Evolutionary conservation across 35 echinoderm and acorn worm species (phyloP).

Genomic region (Holothuria glaberrima): DNA sequence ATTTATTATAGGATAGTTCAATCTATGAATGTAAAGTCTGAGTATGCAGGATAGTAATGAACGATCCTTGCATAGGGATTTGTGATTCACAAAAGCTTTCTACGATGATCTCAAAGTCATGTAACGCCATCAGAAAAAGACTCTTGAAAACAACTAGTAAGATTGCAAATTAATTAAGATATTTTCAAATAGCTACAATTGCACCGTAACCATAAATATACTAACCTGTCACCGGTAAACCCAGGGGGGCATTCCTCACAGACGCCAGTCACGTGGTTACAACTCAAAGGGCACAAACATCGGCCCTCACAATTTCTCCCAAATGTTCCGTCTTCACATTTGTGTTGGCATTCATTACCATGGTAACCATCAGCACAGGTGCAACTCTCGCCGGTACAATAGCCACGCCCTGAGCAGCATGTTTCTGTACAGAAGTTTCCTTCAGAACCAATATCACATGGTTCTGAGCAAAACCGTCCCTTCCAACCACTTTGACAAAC

Average conservation of each 20-base stretch:
- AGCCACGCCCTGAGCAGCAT: conserved; percentile 6
- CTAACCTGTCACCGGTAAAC: neutral
- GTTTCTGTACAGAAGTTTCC: neutral
- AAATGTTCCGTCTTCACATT: conserved; percentile 1
- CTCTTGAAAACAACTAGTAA: no score
- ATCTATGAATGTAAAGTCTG: no score
- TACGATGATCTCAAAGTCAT: no score
- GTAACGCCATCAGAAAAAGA: no score
- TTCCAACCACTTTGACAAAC: neutral
- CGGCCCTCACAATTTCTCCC: neutral
- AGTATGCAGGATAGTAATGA: no score
- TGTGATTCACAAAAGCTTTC: no score
- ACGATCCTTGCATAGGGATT: no score
- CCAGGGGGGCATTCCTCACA: neutral
- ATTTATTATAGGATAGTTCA: no score
- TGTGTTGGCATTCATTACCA: neutral
- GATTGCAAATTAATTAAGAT: no score
- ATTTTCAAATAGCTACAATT: no score
- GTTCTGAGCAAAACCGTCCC: conserved; percentile 13
- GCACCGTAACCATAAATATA: no score
- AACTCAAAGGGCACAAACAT: neutral
- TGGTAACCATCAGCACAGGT: neutral
- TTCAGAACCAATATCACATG: neutral
- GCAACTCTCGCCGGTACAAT: neutral
- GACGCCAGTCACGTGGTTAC: conserved; percentile 25